Conservation (phyloP, 1,140 invertebrate genomes). For the Portunus trituberculatus region DNA sequence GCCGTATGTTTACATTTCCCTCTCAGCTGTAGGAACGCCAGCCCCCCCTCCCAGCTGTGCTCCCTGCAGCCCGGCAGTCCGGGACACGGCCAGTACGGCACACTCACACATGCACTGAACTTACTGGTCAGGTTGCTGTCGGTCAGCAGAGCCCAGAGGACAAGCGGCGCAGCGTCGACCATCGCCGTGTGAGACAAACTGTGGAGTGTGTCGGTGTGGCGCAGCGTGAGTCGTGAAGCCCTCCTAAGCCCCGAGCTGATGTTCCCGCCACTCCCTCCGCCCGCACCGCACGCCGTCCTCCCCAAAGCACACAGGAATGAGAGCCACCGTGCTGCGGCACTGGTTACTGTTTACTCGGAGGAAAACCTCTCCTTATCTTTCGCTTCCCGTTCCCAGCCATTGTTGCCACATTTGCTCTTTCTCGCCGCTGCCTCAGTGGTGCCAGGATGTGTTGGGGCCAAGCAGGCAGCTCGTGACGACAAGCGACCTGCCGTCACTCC, state of each 20-base stretch:
- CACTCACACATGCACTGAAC: too few species aligned
- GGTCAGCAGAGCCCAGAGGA: slow-evolving; percentile 32
- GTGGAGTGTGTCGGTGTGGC: too few species aligned
- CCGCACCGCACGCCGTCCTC: background rate
- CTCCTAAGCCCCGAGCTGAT: background rate
- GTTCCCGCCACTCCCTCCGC: background rate
- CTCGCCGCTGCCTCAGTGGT: too few species aligned
- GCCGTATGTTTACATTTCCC: background rate
- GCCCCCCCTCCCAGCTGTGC: background rate
- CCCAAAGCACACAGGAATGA: background rate
- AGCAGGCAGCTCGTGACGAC: too few species aligned
- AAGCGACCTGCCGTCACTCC: too few species aligned
- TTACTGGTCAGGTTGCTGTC: background rate
- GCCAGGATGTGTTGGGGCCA: too few species aligned
- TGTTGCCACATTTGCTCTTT: too few species aligned
- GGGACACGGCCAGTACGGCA: too few species aligned
- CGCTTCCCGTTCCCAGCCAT: background rate
- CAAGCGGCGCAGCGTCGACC: slow-evolving; percentile 40
- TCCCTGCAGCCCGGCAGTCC: too few species aligned
- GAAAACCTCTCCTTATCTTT: background rate
- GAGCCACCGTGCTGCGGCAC: background rate
- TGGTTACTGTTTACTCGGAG: background rate
- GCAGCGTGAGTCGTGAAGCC: background rate
- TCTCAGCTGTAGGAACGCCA: background rate
- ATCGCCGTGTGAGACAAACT: background rate